Conservation (phyloP, 2,888 invertebrate genomes). For the Molorchus minor region DNA sequence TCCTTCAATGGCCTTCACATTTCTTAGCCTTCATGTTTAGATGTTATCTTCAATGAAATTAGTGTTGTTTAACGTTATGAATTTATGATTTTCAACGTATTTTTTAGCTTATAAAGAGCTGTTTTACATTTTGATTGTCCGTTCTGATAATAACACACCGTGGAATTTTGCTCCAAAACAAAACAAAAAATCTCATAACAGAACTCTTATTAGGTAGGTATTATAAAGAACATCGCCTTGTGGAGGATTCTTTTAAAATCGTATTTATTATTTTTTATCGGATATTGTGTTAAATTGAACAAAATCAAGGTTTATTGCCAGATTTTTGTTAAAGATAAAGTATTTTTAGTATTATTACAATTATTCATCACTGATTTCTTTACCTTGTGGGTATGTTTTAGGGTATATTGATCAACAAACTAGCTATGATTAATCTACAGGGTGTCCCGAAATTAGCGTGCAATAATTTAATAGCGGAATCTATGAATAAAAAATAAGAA, state of each 20-base stretch:
- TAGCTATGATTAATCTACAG: too few species aligned
- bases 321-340: too few species aligned
- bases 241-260: background rate
- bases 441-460: too few species aligned
- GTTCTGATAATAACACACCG: slow-evolving; percentile 1
- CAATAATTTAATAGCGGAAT: too few species aligned
- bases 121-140: slow-evolving; percentile 17
- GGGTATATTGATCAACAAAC: too few species aligned
- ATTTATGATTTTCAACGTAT: slow-evolving; percentile 21
- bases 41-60: slow-evolving; percentile 25
- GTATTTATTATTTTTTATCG: background rate
- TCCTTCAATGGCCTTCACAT: slow-evolving; percentile 44
- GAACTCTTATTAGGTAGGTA: background rate
- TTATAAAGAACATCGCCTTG: background rate
- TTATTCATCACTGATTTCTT: too few species aligned
- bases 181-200: background rate
- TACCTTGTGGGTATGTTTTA: too few species aligned
- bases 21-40: slow-evolving; percentile 33
- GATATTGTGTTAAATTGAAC: background rate
- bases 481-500: too few species aligned
- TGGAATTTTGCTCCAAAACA: slow-evolving; percentile 2
- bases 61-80: slow-evolving; percentile 23
- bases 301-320: background rate
- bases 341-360: too few species aligned
- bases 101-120: slow-evolving; percentile 14